Percentiles rank a stretch among this genome's conserved stretches.
Conservation (phyloP, 2,113 vertebrate species). For the Pyrgilauda ruficollis region DNA sequence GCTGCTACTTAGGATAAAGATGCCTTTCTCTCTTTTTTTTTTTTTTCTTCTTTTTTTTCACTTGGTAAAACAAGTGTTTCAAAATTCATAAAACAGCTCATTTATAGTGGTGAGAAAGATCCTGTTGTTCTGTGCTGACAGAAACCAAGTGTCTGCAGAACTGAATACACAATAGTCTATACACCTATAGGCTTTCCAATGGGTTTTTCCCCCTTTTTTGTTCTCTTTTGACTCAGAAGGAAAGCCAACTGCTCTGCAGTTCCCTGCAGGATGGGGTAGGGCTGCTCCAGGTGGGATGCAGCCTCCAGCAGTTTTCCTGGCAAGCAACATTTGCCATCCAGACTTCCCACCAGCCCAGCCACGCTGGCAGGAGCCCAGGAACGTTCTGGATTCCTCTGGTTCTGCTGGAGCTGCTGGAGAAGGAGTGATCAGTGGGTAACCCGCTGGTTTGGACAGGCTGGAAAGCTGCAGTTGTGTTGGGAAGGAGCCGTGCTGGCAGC, state of each 20-base stretch:
- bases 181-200: neutral
- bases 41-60: too few species aligned
- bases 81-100: neutral
- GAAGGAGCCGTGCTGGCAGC: too few species aligned
- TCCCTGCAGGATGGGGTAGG: neutral
- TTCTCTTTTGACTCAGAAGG: neutral
- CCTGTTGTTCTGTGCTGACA: neutral
- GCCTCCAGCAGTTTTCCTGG: neutral
- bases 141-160: neutral
- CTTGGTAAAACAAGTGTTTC: neutral
- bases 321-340: fast-evolving
- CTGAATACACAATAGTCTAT: fast-evolving
- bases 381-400: neutral
- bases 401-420: neutral
- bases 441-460: neutral
- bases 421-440: neutral
- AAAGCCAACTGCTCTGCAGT: neutral
- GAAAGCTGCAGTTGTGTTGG: neutral
- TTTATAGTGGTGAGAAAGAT: neutral
- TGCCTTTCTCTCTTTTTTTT: neutral
- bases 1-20: neutral
- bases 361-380: neutral
- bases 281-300: neutral
- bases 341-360: neutral
- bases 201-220: fast-evolving